phyloP scores from a whole-genome alignment of 1,140 invertebrate genomes.

The Zaprionus nigranus region DNA sequence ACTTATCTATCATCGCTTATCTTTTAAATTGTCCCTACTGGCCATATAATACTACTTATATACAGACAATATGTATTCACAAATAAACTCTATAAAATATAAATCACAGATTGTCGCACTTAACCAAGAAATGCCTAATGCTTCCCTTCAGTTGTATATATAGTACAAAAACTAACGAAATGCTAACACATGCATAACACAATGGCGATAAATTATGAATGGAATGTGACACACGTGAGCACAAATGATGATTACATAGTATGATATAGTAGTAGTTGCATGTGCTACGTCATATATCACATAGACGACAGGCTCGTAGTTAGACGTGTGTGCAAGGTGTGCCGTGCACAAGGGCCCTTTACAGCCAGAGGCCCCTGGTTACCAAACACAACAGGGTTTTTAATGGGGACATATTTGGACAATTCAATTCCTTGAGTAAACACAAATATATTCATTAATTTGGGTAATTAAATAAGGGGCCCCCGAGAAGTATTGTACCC shows the following conservation, averaged over 20 bases:
- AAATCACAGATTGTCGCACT: background rate
- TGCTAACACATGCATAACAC: background rate
- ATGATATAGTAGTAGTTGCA: background rate
- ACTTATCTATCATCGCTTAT: constrained; percentile 17
- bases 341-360: too few relatives aligned
- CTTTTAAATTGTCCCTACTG: background rate
- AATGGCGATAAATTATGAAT: constrained; percentile 6
- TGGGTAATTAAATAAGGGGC: too few relatives aligned
- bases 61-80: background rate
- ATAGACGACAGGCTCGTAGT: background rate
- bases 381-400: too few relatives aligned
- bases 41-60: background rate
- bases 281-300: too few relatives aligned
- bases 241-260: background rate
- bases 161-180: background rate
- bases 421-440: too few relatives aligned
- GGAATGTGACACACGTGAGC: background rate
- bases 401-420: too few relatives aligned
- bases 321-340: too few relatives aligned
- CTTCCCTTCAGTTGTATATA: background rate
- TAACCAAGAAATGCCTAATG: background rate
- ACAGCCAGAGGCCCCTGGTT: too few relatives aligned
- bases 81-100: background rate
- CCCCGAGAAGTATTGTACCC: too few relatives aligned
- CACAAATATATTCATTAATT: too few relatives aligned